Evolutionary conservation across 2,888 invertebrate species (phyloP).

Genomic region (Drosophila antonietae): DNA sequence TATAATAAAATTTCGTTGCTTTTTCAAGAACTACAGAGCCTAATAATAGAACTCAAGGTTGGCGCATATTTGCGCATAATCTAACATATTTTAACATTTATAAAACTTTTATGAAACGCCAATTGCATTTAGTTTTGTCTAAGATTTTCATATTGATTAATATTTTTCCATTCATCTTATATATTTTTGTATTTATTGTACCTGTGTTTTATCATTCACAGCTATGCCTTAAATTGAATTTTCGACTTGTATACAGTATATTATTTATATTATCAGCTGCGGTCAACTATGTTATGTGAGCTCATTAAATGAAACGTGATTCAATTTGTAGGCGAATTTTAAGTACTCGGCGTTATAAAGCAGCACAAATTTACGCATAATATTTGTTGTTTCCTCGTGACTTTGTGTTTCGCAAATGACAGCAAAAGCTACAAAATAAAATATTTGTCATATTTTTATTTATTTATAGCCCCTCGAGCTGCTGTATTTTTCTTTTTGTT

Average conservation of each 20-base stretch:
- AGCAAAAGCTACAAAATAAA: slow-evolving; percentile 36
- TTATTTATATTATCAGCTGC: slow-evolving; percentile 13
- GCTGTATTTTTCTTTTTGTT: slow-evolving; percentile 28
- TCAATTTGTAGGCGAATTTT: slow-evolving; percentile 32
- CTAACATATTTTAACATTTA: neutral
- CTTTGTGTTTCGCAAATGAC: slow-evolving; percentile 36
- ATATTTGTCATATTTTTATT: slow-evolving; percentile 60
- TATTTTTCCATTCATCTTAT: neutral
- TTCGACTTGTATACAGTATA: neutral
- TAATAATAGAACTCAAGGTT: slow-evolving; percentile 34
- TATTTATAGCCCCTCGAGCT: slow-evolving; percentile 60
- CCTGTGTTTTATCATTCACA: neutral
- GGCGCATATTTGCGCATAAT: slow-evolving; percentile 29
- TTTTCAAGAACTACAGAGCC: slow-evolving; percentile 3
- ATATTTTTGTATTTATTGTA: neutral
- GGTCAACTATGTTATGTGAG: slow-evolving; percentile 3
- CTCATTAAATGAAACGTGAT: slow-evolving; percentile 47
- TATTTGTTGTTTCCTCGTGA: slow-evolving; percentile 16
- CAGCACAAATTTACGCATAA: slow-evolving; percentile 7
- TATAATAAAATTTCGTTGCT: neutral
- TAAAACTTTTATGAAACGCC: neutral
- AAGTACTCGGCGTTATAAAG: slow-evolving; percentile 2
- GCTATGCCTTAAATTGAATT: neutral
- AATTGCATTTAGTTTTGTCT: neutral
- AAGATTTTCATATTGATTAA: neutral